phyloP scores from a whole-genome alignment of 2,888 invertebrate species.

The Drosophila limbata region DNA sequence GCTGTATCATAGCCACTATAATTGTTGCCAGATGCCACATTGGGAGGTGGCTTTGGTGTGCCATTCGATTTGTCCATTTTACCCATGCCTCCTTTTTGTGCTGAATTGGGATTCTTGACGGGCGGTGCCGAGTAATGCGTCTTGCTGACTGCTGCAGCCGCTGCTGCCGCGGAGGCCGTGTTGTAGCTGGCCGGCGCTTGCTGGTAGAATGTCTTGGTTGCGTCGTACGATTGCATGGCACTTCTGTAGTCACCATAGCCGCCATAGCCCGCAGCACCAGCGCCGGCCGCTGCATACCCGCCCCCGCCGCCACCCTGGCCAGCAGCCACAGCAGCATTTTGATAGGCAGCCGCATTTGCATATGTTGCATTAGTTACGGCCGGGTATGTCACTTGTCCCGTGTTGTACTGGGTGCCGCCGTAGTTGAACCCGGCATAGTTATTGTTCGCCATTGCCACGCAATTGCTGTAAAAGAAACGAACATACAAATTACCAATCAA shows the following conservation, averaged over 20 bases:
- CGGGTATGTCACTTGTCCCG: constrained; percentile 82
- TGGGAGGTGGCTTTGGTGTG: constrained; percentile 85
- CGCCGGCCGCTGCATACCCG: constrained; percentile 56
- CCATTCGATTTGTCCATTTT: constrained; percentile 83
- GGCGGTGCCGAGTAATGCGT: constrained; percentile 87
- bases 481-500: constrained; percentile 68
- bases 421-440: constrained; percentile 98
- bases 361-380: constrained; percentile 88
- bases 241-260: constrained; percentile 87
- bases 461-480: constrained; percentile 51
- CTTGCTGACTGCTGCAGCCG: constrained; percentile 84
- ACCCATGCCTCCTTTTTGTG: constrained; percentile 83
- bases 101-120: constrained; percentile 88
- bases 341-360: constrained; percentile 94
- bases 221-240: constrained; percentile 90
- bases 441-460: constrained; percentile 87
- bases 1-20: constrained; percentile 97
- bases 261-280: constrained; percentile 88
- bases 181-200: constrained; percentile 87
- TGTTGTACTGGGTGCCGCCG: constrained; percentile 95
- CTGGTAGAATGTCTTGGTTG: constrained; percentile 94
- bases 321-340: constrained; percentile 88
- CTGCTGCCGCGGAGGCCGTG: constrained; percentile 83
- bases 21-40: constrained; percentile 89
- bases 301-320: constrained; percentile 85